phyloP scores from a whole-genome alignment of 2,888 invertebrate species.

The Troides helena region DNA sequence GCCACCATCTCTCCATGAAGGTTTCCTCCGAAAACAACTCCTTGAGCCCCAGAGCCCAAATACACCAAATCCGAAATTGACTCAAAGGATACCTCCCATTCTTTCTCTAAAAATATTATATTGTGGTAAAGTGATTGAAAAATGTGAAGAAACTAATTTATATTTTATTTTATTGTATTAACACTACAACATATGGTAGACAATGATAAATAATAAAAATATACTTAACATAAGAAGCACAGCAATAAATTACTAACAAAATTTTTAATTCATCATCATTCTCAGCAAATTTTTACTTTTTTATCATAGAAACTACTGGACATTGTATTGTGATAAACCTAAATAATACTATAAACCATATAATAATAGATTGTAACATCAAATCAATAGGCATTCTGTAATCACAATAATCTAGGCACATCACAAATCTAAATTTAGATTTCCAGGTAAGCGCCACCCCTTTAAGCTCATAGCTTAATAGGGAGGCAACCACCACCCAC shows the following conservation, averaged over 20 bases:
- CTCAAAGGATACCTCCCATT: conserved; percentile 98
- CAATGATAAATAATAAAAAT: too few relatives aligned
- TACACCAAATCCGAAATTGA: conserved; percentile 92
- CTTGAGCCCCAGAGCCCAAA: conserved; percentile 97
- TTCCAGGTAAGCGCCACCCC: background rate
- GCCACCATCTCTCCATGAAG: conserved; percentile 92
- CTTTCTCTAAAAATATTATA: conserved; percentile 76
- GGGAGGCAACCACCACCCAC: conserved; percentile 1
- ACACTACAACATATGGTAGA: too few relatives aligned
- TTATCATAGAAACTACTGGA: too few relatives aligned
- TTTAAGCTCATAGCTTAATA: background rate
- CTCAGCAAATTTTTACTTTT: too few relatives aligned
- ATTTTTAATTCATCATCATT: too few relatives aligned
- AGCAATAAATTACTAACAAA: too few relatives aligned
- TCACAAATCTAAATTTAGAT: conserved; percentile 11
- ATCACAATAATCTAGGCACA: background rate
- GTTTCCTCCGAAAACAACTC: conserved; percentile 94
- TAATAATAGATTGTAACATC: background rate
- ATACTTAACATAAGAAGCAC: too few relatives aligned
- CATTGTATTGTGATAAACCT: too few relatives aligned
- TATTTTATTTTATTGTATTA: too few relatives aligned
- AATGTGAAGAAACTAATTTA: too few relatives aligned
- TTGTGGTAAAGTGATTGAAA: too few relatives aligned
- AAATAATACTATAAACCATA: too few relatives aligned
- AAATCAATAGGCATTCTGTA: background rate